Conservation (phyloP, 2,797 vertebrate genomes). For the Cossypha caffra region DNA sequence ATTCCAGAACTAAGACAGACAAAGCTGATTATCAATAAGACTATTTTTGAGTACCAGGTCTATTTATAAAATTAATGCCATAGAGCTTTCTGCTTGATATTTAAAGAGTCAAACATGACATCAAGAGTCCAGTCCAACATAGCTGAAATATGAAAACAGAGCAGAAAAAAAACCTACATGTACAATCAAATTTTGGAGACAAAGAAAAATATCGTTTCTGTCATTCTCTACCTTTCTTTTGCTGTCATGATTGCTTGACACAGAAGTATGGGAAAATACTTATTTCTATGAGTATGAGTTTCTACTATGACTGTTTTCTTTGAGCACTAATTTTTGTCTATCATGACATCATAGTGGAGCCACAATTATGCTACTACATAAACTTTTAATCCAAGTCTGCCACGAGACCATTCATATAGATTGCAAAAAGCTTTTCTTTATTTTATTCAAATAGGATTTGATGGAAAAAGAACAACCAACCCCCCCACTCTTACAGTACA, state of each 20-base stretch:
- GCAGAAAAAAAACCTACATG: not conserved
- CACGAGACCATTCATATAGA: not conserved
- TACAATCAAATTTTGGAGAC: not conserved
- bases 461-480: not conserved
- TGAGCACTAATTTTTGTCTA: not conserved
- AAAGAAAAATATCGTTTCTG: not conserved
- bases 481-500: accelerated
- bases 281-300: not conserved
- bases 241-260: not conserved
- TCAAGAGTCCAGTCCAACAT: not conserved
- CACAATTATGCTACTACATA: not conserved
- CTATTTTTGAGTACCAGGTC: slow-evolving; percentile 36
- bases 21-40: slow-evolving; percentile 56
- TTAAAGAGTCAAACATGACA: not conserved
- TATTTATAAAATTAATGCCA: slow-evolving; percentile 62
- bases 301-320: not conserved
- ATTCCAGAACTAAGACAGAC: slow-evolving; percentile 23
- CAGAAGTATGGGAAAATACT: not conserved
- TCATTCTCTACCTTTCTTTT: not conserved
- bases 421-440: not conserved
- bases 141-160: not conserved
- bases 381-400: not conserved
- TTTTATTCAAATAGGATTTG: not conserved
- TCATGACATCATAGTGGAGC: not conserved
- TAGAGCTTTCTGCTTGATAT: slow-evolving; percentile 21